phyloP scores from a whole-genome alignment of 2,113 vertebrate species.

The Suncus etruscus region DNA sequence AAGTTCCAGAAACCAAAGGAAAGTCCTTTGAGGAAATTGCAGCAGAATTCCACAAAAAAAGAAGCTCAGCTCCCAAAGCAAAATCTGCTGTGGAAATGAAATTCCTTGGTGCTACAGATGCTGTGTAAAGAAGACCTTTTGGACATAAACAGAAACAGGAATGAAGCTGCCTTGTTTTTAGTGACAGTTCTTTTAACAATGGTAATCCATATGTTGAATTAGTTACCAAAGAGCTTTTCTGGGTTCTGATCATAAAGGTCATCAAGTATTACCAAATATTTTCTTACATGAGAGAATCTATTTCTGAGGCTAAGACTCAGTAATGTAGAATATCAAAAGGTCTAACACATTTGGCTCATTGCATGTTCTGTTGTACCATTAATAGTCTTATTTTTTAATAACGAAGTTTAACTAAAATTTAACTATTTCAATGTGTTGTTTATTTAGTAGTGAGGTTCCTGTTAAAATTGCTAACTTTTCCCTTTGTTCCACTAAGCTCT shows the following conservation, averaged over 20 bases:
- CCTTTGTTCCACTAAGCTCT: constrained; percentile 5
- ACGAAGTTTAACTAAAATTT: background rate
- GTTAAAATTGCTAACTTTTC: constrained; percentile 2
- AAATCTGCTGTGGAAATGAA: constrained; percentile 89
- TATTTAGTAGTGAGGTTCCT: background rate
- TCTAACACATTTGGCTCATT: background rate
- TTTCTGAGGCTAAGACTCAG: constrained; percentile 41
- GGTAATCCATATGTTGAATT: constrained; percentile 40
- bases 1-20: constrained; percentile 97
- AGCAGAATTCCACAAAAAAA: constrained; percentile 90
- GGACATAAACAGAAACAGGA: constrained; percentile 3
- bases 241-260: constrained; percentile 46
- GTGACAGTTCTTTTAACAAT: background rate
- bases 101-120: constrained; percentile 86
- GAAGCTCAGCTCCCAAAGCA: background rate
- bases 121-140: constrained; percentile 82
- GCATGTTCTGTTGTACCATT: constrained; percentile 13
- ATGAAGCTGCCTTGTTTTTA: constrained; percentile 17
- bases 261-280: constrained; percentile 66
- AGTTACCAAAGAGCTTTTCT: constrained; percentile 51
- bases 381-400: background rate
- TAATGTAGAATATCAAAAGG: constrained; percentile 33
- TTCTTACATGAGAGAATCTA: constrained; percentile 57
- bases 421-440: constrained; percentile 24
- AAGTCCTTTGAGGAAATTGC: constrained; percentile 96